Base-by-base conservation (phyloP, 2,888 invertebrate genomes). In the Leptarthrus brevirostris region DNA sequence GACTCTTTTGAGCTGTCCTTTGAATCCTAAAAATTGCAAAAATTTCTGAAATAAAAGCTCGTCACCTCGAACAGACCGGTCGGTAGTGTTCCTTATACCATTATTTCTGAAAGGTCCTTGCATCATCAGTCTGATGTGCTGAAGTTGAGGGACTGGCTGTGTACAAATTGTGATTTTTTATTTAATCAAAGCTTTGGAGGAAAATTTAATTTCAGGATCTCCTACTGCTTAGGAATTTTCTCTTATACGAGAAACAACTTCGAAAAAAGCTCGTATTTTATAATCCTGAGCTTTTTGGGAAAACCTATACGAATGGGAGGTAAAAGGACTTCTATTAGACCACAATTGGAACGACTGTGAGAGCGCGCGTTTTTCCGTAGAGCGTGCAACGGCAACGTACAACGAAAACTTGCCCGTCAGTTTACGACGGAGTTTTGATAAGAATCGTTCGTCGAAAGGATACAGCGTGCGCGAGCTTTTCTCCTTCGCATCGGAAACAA, bases 391-490 rank as follows among this genome's bases (percentile, higher is more conserved):
- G 18, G 26, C n/a, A 30, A 6, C 49, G 49, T 52, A 47, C 10
- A 18, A 49, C 12, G 36, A 16, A 26, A 44, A 53, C 26, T 70
- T 54, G 34, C 26, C 54, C 44, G 47, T 76, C 76, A 76, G 76
- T 76, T 66, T 53, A 69, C 74, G 71, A 58, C 74, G 74, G 76
- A 74, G 58, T 75, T 75, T 76, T 76, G 76, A 76, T 76, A 76
- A 76, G 76, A 74, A 74, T 75, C 75, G 75, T 76, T 76, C 74
- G 73, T 71, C 47, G 66, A 53, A 54, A 73, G 53, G 36, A 53
- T 49, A 52, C n/a, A 54, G n/a, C 18, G 24, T 40, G 56, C 71
- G 71, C 56, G 71, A 52, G 52, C 69, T 71, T 71, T 56, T 56
- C 44, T 26, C 40, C 14, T 18, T 24, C 52, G 20, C 18, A 52